phyloP scores from a whole-genome alignment of 2,113 vertebrate genomes.

The Drymodes brunneopygia region DNA sequence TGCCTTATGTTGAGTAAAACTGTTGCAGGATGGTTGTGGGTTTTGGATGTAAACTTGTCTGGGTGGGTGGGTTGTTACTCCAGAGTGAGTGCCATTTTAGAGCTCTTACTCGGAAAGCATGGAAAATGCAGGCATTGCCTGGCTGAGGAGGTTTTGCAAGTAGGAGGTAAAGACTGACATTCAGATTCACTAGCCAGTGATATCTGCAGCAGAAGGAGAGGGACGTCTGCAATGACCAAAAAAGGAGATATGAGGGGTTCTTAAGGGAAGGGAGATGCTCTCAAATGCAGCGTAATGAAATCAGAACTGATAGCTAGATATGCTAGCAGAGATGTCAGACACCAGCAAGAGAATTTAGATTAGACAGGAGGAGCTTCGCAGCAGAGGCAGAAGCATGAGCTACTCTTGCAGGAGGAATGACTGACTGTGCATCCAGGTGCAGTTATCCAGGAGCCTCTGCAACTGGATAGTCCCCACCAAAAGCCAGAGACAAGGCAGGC shows the following conservation, averaged over 20 bases:
- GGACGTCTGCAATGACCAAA: background rate
- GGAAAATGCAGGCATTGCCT: background rate
- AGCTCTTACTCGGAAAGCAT: background rate
- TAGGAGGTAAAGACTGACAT: background rate
- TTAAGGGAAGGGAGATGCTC: background rate
- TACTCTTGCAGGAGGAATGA: background rate
- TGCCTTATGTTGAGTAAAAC: background rate
- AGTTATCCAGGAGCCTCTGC: background rate
- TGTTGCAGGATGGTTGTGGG: background rate
- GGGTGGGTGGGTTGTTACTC: background rate
- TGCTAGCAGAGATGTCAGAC: background rate
- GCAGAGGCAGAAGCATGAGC: background rate
- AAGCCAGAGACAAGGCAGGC: background rate
- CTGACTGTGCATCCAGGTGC: background rate
- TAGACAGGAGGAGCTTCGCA: background rate
- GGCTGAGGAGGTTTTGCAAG: background rate
- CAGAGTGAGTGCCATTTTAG: background rate
- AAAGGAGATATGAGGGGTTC: background rate
- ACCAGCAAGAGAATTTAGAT: background rate
- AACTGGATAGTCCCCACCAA: background rate
- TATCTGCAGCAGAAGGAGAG: background rate
- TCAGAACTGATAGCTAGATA: background rate
- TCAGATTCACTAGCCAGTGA: background rate
- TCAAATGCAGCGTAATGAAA: background rate
- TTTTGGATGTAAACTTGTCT: background rate